Conservation (phyloP, 2,113 vertebrate species). For the Pleuronectes platessa region DNA sequence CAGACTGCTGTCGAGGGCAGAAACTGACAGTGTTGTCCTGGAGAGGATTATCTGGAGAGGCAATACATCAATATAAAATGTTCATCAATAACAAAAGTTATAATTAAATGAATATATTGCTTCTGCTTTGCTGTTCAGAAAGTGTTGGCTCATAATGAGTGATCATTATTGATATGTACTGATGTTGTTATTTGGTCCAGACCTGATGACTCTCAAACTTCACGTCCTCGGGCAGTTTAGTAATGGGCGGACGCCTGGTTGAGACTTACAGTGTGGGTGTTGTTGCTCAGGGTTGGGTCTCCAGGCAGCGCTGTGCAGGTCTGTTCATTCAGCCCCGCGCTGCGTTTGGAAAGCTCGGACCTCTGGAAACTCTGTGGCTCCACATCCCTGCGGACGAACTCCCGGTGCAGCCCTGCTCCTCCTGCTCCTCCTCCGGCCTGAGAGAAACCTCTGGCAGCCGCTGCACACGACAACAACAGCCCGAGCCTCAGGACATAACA, state of each 20-base stretch:
- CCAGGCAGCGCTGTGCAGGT: slow-evolving; percentile 73
- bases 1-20: no score
- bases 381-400: slow-evolving; percentile 39
- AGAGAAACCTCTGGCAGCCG: not conserved
- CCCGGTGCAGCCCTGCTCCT: slow-evolving; percentile 19
- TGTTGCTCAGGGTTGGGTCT: slow-evolving; percentile 78
- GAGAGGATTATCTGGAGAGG: no score
- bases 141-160: no score
- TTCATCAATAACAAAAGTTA: no score
- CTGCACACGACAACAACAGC: slow-evolving; percentile 32
- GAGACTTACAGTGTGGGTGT: slow-evolving; percentile 86
- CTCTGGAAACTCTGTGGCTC: slow-evolving; percentile 49
- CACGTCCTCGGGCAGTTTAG: no score
- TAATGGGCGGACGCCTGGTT: not conserved
- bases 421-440: not conserved
- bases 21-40: no score
- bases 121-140: no score
- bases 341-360: slow-evolving; percentile 46
- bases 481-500: slow-evolving; percentile 49
- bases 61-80: no score
- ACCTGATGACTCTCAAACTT: no score
- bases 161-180: no score
- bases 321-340: slow-evolving; percentile 65
- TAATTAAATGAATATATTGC: no score
- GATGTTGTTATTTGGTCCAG: no score